Conservation (phyloP, 2,797 vertebrate genomes). For the Geotria australis region DNA sequence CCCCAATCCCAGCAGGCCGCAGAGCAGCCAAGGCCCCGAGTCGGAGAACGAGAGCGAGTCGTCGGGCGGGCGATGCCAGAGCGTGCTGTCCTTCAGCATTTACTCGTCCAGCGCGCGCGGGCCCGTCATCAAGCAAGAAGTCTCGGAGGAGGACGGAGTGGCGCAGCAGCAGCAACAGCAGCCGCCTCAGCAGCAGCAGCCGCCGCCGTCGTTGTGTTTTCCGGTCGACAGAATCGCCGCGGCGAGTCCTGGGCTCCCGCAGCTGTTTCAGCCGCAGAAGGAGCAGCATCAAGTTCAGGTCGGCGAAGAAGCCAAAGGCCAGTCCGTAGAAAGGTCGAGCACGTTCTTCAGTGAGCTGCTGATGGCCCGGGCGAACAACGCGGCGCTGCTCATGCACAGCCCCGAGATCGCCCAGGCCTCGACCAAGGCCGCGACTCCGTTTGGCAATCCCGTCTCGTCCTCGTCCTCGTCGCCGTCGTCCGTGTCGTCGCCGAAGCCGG, state of each 20-base stretch:
- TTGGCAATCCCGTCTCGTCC: background rate
- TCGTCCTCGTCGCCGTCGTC: background rate
- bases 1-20: background rate
- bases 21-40: background rate
- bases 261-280: background rate
- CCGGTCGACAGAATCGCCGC: too few relatives aligned
- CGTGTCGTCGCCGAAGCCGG: background rate
- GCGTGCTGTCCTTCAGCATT: background rate
- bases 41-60: background rate
- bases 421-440: too few relatives aligned
- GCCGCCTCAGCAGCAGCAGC: background rate
- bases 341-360: background rate
- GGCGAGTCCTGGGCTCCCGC: background rate
- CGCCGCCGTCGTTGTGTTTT: too few relatives aligned
- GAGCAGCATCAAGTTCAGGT: too few relatives aligned
- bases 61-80: background rate
- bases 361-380: background rate
- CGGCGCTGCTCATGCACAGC: background rate
- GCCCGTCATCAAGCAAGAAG: background rate
- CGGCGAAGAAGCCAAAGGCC: background rate
- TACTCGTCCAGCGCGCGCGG: background rate
- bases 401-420: background rate
- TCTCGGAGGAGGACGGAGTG: background rate
- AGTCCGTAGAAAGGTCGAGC: background rate
- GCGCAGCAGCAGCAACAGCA: background rate